Percentiles rank a stretch among this genome's conserved stretches.
These are phyloP conservation scores for Martes martes DNA, from an alignment of 2,113 vertebrate genomes.

Conservation along the genomic window DNA sequence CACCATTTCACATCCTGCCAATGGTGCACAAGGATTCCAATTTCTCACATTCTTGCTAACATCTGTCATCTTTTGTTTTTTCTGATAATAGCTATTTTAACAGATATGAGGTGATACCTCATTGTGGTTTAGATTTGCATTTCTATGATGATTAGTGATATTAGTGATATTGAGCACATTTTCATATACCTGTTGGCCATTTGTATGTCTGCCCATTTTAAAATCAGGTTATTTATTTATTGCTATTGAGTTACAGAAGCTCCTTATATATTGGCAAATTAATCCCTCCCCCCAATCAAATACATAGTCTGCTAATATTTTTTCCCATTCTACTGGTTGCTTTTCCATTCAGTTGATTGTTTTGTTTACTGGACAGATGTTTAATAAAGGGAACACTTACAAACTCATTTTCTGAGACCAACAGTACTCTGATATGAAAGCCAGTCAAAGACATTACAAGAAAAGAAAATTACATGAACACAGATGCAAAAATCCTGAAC, in stretches of 20 bases:
- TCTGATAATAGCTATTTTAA: not conserved
- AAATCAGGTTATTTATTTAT: not conserved
- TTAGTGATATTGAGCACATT: not conserved
- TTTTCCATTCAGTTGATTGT: not conserved
- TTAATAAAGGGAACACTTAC: not conserved
- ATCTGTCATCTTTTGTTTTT: not conserved
- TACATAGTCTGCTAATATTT: not conserved
- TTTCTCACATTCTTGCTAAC: not conserved
- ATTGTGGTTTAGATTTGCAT: not conserved
- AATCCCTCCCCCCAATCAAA: not conserved
- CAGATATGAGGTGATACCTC: not conserved
- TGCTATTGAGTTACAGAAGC: not conserved
- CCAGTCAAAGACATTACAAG: not conserved
- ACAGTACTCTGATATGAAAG: not conserved
- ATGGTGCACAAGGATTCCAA: not conserved
- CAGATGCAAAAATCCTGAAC: not conserved
- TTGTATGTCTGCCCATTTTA: not conserved
- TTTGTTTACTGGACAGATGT: not conserved
- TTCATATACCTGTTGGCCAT: not conserved
- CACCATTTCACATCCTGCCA: not conserved
- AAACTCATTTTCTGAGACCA: not conserved
- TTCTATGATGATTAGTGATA: not conserved
- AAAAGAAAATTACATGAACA: not conserved
- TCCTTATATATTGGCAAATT: not conserved
- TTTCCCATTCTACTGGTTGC: not conserved